Base-by-base conservation (phyloP, 2,797 vertebrate species). In the Rhincodon typus region DNA sequence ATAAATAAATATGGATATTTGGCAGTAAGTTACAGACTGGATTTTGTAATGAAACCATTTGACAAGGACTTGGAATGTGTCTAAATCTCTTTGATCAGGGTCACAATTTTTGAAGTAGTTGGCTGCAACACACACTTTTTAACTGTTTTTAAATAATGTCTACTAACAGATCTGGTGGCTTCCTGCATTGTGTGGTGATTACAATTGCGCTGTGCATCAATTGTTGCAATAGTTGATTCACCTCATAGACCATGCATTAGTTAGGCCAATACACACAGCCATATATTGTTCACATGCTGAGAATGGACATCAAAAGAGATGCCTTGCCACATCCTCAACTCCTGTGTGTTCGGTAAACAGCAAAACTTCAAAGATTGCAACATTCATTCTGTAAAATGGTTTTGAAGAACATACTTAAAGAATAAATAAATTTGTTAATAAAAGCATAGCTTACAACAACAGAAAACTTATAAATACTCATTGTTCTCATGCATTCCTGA, bases 371-470 rank as follows among this genome's bases (percentile, higher is more conserved):
- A 38, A 93, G 17, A 2, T 42, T 23, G 87, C 38, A 84, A 84
- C 82, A 46, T 84, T 46, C 82, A 84, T 42, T 46, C 82, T 23
- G 82, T 6, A 67, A 38, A n/a, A 93, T 62, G 66, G 8, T 42
- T 38, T 23, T 42, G n/a, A 93, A 93, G n/a, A 69, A 69, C 23
- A 38, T 38, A 93, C 90, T 69, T 77, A 57, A 53, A 74, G 53
- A 91, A 91, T 94, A 94, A 69, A 94, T 94, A 67, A 25, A 17
- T 72, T 74, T 50, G 23, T 42, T 69, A 42, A 94, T 46, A 94
- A 57, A 77, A 30, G 23, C 94, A 53, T 17, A 57, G 50, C 17
- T 53, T 95, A 77, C 27, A 94, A 90, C 53, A 69, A 67, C n/a
- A 38, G 13, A 90, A 42, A 67, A 84, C 6, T 10, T 84, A 84